A percentile compares a stretch with the other conserved stretches of the same genome.
These are phyloP conservation scores for Rhinogobius similis DNA, from an alignment of 2,113 vertebrate species.

Conservation along the genomic window DNA sequence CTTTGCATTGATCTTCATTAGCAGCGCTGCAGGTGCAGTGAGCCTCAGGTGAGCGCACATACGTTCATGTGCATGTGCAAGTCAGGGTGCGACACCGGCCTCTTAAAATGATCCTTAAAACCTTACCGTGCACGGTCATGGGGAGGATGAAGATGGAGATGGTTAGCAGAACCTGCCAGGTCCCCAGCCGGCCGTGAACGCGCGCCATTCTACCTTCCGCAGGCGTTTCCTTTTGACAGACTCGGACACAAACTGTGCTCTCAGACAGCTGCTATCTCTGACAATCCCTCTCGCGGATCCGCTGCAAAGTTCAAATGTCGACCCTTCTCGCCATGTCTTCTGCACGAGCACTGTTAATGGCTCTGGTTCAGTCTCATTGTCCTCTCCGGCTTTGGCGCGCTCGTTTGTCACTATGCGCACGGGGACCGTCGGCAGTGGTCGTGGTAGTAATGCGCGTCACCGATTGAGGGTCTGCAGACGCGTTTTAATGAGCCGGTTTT, in stretches of 20 bases:
- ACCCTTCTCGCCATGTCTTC: slow-evolving; percentile 51
- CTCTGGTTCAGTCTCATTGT: slow-evolving; percentile 51
- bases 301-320: slow-evolving; percentile 59
- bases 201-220: slow-evolving; percentile 46
- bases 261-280: slow-evolving; percentile 14
- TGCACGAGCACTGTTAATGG: slow-evolving; percentile 24
- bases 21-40: slow-evolving; percentile 40
- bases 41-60: slow-evolving; percentile 25
- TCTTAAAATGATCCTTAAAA: background rate
- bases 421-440: slow-evolving; percentile 40
- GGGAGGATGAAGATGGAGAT: slow-evolving; percentile 62
- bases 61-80: slow-evolving; percentile 17
- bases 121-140: slow-evolving; percentile 67
- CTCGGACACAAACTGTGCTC: slow-evolving; percentile 27
- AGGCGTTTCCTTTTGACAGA: slow-evolving; percentile 8
- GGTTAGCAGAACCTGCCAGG: slow-evolving; percentile 71
- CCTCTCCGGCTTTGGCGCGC: slow-evolving; percentile 47
- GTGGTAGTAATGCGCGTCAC: slow-evolving; percentile 62
- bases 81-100: slow-evolving; percentile 43
- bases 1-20: background rate
- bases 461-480: slow-evolving; percentile 48
- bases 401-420: slow-evolving; percentile 29
- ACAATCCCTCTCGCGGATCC: slow-evolving; percentile 42
- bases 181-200: slow-evolving; percentile 40
- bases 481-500: slow-evolving; percentile 50